Base-by-base conservation (phyloP, 2,797 vertebrate genomes). In the Microctenopoma stevenorrisi region DNA sequence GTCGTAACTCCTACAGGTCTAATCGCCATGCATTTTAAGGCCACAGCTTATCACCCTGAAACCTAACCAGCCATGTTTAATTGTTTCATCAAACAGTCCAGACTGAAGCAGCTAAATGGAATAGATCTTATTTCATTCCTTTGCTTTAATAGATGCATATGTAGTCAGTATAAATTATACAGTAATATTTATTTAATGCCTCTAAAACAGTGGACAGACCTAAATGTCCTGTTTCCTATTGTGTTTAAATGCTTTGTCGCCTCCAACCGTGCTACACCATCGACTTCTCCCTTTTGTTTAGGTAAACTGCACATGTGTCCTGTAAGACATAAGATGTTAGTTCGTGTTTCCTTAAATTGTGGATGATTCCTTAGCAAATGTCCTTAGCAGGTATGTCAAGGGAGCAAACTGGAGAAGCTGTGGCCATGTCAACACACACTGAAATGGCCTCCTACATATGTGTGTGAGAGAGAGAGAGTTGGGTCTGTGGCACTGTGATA, bases 381-480 rank as follows among this genome's bases (percentile, higher is more conserved):
- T 63, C 53, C 46, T 64, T 46, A 64, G 56, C 16, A 64, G 56
- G 55, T 64, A 56, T 49, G 72, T 61, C 33, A 40, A 76, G 76
- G 60, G 73, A 74, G 76, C 72, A 68, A 71, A 48, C 57, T 82
- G 72, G 42, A 70, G 74, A 66, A 68, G 75, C 72, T 64, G 60
- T 51, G 78, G 70, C 49, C 40, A 1, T 79, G 85, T 82, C 81
- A 76, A 78, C 73, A 58, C 65, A 44, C 61, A 67, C 64, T 53
- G 54, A 83, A 73, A 87, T 48, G 60, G 62, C 59, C 44, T 79
- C 51, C 59, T 35, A 25, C 47, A 37, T 63, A 50, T 57, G 55
- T 61, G 68, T 74, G 44, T 53, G 30, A n/a, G 57, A 71, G 68
- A 77, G 85, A 40, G 78, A 79, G 73, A 86, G 84, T 74, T 81